Percentiles rank a stretch among this genome's conserved stretches.
phyloP scores from a whole-genome alignment of 2,113 vertebrate genomes.

The Isichthys henryi region DNA sequence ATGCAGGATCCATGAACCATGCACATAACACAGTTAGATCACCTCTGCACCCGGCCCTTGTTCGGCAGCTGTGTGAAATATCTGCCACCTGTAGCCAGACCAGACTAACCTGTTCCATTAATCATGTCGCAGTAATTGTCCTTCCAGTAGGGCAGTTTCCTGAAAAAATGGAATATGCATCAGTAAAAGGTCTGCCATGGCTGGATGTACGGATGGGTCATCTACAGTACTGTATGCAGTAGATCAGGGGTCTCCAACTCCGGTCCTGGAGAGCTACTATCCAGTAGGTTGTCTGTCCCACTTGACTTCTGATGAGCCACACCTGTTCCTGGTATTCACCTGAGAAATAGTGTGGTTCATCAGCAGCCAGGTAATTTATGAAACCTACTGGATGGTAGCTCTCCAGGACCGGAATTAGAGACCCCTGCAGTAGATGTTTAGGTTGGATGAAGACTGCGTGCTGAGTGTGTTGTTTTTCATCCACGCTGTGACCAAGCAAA shows the following conservation, averaged over 20 bases:
- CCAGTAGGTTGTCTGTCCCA: no score
- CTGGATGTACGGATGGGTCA: neutral
- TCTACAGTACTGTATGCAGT: neutral
- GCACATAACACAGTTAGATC: neutral
- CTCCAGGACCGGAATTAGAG: no score
- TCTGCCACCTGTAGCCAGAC: neutral
- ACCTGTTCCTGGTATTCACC: no score
- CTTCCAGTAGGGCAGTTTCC: constrained; percentile 70
- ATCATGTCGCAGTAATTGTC: constrained; percentile 75
- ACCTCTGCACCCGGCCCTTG: neutral
- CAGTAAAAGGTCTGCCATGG: neutral
- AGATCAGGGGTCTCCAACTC: no score
- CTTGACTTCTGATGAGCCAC: no score
- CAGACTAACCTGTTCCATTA: constrained; percentile 82
- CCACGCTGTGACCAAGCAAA: neutral
- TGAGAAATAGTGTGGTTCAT: no score
- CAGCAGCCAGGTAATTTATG: no score
- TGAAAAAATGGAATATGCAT: constrained; percentile 44
- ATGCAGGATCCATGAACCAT: neutral
- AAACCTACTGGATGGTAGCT: no score
- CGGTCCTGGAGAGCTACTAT: no score
- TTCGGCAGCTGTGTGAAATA: neutral
- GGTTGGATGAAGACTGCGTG: neutral
- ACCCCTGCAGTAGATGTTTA: neutral
- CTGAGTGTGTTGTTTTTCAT: neutral